Conservation (phyloP, 2,113 vertebrate species). For the Diphyllodes magnificus region DNA sequence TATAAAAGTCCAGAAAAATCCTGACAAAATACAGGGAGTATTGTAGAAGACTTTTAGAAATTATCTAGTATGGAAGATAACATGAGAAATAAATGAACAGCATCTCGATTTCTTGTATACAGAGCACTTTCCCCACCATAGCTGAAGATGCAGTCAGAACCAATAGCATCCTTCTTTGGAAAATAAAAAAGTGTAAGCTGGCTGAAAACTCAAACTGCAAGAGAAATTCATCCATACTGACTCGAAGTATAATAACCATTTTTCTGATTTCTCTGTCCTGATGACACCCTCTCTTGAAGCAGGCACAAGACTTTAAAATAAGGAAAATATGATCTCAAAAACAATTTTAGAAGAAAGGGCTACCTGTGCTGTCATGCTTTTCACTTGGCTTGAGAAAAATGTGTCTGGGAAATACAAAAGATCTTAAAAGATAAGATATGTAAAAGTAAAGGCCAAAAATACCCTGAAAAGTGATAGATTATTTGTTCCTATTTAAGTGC, state of each 20-base stretch:
- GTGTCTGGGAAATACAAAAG: background rate
- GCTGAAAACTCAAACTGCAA: background rate
- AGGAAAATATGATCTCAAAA: background rate
- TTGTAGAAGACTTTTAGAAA: background rate
- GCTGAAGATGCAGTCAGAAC: background rate
- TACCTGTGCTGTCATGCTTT: rapidly evolving
- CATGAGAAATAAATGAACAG: background rate
- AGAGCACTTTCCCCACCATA: rapidly evolving
- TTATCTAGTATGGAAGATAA: background rate
- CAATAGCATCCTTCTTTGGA: background rate
- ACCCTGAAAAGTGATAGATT: background rate
- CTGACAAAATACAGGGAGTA: background rate
- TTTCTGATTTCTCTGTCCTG: background rate
- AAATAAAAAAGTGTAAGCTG: background rate
- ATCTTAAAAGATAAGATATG: background rate
- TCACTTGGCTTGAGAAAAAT: background rate
- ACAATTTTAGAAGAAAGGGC: background rate
- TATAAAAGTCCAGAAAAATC: background rate
- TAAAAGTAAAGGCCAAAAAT: background rate
- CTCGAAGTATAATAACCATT: background rate
- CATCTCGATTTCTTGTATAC: background rate
- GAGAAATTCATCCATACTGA: background rate
- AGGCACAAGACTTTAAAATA: background rate
- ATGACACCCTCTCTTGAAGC: background rate
- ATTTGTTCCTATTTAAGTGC: background rate